These are phyloP conservation scores for Promerops cafer DNA, from an alignment of 2,113 vertebrate genomes.

Conservation along the genomic window DNA sequence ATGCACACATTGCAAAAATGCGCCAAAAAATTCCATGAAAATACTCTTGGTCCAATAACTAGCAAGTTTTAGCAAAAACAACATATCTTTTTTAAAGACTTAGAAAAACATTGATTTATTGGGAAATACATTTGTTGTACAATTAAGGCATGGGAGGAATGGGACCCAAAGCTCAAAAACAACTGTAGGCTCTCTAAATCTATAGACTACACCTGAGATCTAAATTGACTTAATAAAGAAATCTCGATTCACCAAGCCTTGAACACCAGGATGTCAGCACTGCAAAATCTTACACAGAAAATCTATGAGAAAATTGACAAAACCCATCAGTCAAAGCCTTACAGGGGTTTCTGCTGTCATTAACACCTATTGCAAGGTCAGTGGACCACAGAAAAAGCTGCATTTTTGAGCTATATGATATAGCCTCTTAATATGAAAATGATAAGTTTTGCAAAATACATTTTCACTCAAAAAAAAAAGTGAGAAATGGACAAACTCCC, in stretches of 20 bases:
- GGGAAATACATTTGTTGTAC: background rate
- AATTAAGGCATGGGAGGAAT: background rate
- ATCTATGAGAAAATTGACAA: background rate
- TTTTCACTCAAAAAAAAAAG: background rate
- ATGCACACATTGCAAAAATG: background rate
- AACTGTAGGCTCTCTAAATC: background rate
- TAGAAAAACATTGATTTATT: background rate
- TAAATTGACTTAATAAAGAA: background rate
- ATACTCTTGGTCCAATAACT: background rate
- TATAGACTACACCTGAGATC: background rate
- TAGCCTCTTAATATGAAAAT: background rate
- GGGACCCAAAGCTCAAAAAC: background rate
- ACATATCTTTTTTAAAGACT: background rate
- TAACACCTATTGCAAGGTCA: background rate
- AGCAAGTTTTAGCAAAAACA: background rate
- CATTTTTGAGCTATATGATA: background rate
- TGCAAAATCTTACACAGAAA: background rate
- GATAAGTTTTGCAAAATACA: accelerated
- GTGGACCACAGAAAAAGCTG: background rate
- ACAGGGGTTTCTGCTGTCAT: background rate
- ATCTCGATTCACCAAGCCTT: accelerated
- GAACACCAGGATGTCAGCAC: background rate
- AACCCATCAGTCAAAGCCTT: background rate
- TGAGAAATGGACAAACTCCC: background rate
- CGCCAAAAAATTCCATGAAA: background rate